Evolutionary conservation across 2,888 invertebrate species (phyloP).

Genomic region (Coelopa pilipes): DNA sequence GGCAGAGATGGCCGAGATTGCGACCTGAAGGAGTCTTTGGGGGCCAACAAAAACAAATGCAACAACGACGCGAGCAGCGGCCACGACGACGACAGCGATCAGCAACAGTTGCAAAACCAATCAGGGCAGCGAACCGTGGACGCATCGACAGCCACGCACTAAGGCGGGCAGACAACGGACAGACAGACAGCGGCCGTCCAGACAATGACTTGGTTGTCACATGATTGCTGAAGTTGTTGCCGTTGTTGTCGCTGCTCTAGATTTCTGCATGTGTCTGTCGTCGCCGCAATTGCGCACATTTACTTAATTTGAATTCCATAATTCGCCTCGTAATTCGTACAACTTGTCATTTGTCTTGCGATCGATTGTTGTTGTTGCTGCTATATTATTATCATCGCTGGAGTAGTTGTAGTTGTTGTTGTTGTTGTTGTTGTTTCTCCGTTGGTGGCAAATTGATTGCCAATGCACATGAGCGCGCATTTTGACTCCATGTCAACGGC

Average conservation of each 20-base stretch:
- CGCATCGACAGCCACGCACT: slow-evolving; percentile 2
- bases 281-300: not conserved
- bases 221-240: not conserved
- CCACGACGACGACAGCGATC: not conserved
- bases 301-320: slow-evolving; percentile 22
- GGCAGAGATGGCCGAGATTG: too few relatives aligned
- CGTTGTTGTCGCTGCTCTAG: not conserved
- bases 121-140: slow-evolving; percentile 13
- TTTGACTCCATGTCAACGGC: too few relatives aligned
- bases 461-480: not conserved
- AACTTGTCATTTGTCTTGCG: slow-evolving; percentile 5
- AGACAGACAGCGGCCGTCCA: too few relatives aligned
- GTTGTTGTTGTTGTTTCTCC: slow-evolving; percentile 15
- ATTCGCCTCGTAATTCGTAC: slow-evolving; percentile 14
- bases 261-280: not conserved
- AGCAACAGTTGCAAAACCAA: slow-evolving; percentile 11
- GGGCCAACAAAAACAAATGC: not conserved
- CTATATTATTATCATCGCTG: not conserved
- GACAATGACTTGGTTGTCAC: slow-evolving; percentile 24
- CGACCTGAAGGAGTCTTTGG: not conserved
- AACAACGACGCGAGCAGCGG: not conserved
- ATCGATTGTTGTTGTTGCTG: too few relatives aligned
- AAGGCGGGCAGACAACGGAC: not conserved
- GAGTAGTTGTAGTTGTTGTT: slow-evolving; percentile 2
- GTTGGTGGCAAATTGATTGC: slow-evolving; percentile 22